Percentiles rank a stretch among this genome's conserved stretches.
These are phyloP conservation scores for Seriola aureovittata DNA, from an alignment of 2,113 vertebrate genomes.

Conservation along the genomic window DNA sequence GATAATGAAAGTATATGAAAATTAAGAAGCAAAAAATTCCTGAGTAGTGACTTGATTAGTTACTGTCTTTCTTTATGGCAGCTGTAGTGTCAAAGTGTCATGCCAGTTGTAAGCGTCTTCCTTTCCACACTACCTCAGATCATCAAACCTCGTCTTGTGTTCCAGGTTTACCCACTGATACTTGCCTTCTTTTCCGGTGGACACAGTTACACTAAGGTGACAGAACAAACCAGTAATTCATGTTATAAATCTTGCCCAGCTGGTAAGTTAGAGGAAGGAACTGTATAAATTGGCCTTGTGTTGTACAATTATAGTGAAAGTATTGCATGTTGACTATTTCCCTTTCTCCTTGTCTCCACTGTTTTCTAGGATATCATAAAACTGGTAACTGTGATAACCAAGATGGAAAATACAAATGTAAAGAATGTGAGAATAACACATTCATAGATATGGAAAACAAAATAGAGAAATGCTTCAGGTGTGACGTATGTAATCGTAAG, in stretches of 20 bases:
- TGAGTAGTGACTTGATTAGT: not conserved
- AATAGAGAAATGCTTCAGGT: fast-evolving
- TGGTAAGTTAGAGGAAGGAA: slow-evolving; percentile 50
- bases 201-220: not conserved
- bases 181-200: slow-evolving; percentile 26
- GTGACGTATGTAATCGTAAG: fast-evolving
- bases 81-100: not conserved
- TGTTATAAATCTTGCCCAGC: not conserved
- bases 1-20: no score
- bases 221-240: not conserved
- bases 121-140: not conserved
- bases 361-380: slow-evolving; percentile 36
- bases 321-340: not conserved
- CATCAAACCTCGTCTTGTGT: not conserved
- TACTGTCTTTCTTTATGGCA: not conserved
- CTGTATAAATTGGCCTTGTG: not conserved
- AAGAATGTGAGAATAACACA: fast-evolving
- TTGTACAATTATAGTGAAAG: not conserved
- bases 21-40: no score
- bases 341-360: not conserved
- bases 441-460: fast-evolving
- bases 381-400: fast-evolving
- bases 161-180: slow-evolving; percentile 54
- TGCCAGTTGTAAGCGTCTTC: not conserved
- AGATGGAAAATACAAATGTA: not conserved